These are phyloP conservation scores for Camelus bactrianus DNA, from an alignment of 2,113 vertebrate species.

Conservation along the genomic window DNA sequence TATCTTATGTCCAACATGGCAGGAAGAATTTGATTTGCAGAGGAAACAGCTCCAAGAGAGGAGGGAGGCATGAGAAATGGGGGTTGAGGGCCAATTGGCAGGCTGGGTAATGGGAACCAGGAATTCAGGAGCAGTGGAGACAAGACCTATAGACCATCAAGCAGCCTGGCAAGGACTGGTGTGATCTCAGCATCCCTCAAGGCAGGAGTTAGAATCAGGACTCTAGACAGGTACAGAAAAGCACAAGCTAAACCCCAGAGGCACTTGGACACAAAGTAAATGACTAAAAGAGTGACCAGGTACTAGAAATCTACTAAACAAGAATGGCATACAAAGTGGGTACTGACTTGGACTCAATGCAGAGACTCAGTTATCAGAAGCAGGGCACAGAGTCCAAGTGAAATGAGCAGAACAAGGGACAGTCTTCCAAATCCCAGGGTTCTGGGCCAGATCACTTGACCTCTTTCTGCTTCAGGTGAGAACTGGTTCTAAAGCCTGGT, in stretches of 20 bases:
- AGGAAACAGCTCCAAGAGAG: background rate
- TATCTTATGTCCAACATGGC: background rate
- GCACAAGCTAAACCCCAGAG: background rate
- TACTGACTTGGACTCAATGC: background rate
- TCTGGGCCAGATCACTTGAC: background rate
- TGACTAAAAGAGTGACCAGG: background rate
- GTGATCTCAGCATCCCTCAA: background rate
- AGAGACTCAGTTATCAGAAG: background rate
- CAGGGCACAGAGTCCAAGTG: background rate
- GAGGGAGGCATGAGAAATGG: background rate
- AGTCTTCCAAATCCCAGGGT: background rate
- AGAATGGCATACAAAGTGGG: background rate
- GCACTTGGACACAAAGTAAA: background rate
- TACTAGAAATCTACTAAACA: background rate
- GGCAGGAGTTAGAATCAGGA: background rate
- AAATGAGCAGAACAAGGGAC: background rate
- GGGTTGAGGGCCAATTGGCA: background rate
- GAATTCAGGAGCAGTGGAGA: background rate
- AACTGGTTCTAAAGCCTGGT: background rate
- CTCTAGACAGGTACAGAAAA: background rate
- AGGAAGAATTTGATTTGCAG: background rate
- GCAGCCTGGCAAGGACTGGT: no score
- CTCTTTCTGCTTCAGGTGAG: background rate
- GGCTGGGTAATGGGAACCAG: background rate
- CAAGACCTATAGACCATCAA: background rate